phyloP scores from a whole-genome alignment of 2,888 invertebrate genomes.

The Eremobia ochroleuca region DNA sequence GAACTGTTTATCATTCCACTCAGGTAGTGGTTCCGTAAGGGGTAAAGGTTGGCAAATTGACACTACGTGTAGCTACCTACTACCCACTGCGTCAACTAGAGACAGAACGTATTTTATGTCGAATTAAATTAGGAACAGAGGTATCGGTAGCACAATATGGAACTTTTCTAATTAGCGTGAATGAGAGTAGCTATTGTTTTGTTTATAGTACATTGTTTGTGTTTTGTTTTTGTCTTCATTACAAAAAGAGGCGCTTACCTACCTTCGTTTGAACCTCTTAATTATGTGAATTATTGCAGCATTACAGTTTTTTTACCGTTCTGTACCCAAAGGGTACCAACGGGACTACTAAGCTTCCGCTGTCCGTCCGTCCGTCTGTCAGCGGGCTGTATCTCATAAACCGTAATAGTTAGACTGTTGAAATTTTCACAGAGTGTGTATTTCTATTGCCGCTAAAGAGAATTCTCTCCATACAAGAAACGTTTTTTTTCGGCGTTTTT shows the following conservation, averaged over 20 bases:
- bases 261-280: background rate
- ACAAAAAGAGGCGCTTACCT: background rate
- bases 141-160: background rate
- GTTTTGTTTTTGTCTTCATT: background rate
- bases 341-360: too few relatives aligned
- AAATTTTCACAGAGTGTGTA: too few relatives aligned
- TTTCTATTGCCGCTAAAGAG: too few relatives aligned
- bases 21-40: conserved; percentile 29
- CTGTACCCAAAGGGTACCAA: too few relatives aligned
- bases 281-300: background rate
- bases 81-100: background rate
- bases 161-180: background rate
- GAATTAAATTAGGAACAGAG: background rate
- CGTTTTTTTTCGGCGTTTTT: too few relatives aligned
- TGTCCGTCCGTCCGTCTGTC: too few relatives aligned
- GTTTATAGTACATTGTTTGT: background rate
- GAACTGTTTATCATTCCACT: conserved; percentile 36
- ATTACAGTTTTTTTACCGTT: background rate
- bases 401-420: too few relatives aligned
- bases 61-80: conserved; percentile 14
- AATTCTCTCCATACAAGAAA: too few relatives aligned
- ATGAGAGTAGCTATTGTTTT: background rate
- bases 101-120: conserved; percentile 12
- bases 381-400: too few relatives aligned
- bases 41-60: conserved; percentile 40